Conservation (phyloP, 2,797 vertebrate genomes). For the Cercopithecus petaurista region DNA sequence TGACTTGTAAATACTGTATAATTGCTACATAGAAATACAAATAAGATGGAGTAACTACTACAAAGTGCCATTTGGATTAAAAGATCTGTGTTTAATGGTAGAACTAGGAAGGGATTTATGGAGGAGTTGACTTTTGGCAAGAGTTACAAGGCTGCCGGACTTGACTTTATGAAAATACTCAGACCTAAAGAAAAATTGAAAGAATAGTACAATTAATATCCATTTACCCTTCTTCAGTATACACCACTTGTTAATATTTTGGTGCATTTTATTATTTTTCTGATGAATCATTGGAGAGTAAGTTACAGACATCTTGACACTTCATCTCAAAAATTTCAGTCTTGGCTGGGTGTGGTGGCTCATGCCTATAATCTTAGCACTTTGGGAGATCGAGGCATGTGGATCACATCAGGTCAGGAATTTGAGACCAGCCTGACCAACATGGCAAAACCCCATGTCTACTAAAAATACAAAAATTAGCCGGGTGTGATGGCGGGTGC, state of each 20-base stretch:
- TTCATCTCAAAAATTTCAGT: not conserved
- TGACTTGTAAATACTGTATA: not conserved
- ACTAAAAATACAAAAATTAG: no score
- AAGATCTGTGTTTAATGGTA: not conserved
- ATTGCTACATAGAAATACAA: not conserved
- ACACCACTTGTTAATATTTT: not conserved
- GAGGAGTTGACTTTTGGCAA: not conserved
- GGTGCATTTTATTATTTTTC: not conserved
- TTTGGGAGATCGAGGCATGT: no score
- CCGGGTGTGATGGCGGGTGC: no score
- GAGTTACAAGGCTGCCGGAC: not conserved
- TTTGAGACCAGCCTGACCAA: no score
- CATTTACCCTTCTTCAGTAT: not conserved
- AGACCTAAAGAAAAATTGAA: not conserved
- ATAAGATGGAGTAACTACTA: not conserved
- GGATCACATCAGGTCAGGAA: no score
- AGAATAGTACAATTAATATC: not conserved
- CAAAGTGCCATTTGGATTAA: not conserved
- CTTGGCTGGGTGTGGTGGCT: no score
- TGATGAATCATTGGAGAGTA: not conserved
- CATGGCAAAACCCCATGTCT: no score
- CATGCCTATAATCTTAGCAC: no score
- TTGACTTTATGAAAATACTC: not conserved
- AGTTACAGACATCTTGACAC: not conserved
- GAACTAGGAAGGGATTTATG: not conserved